Evolutionary conservation across 2,797 vertebrate genomes (phyloP).

Genomic region (Poeciliopsis gracilis): DNA sequence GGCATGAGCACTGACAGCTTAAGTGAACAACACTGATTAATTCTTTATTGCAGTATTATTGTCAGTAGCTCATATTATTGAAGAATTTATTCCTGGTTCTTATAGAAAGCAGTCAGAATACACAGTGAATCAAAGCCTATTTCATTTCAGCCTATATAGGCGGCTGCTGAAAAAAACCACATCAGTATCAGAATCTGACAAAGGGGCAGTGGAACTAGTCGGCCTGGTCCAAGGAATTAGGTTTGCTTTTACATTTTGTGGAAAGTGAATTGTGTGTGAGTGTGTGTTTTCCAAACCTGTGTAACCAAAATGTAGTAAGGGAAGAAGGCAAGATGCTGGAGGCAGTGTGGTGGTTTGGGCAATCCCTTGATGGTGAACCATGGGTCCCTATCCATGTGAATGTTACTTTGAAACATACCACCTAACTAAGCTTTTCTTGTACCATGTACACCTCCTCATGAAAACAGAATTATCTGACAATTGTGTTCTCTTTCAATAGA

Average conservation of each 20-base stretch:
- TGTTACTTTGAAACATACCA: not conserved
- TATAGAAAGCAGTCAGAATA: not conserved
- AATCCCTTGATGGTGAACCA: not conserved
- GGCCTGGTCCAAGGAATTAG: not conserved
- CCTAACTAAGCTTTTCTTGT: not conserved
- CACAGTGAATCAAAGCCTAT: not conserved
- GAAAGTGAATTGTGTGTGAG: not conserved
- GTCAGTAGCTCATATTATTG: not conserved
- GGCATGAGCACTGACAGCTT: not conserved
- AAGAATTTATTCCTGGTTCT: not conserved
- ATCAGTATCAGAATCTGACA: not conserved
- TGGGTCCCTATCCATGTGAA: not conserved
- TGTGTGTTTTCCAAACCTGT: not conserved
- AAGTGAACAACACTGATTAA: not conserved
- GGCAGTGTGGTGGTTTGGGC: not conserved
- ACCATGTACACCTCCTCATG: not conserved
- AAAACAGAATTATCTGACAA: not conserved
- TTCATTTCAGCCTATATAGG: not conserved
- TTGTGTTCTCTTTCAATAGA: not conserved
- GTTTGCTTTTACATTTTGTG: not conserved
- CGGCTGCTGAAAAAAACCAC: not conserved
- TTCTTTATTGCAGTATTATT: not conserved
- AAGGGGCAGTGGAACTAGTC: not conserved
- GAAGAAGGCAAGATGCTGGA: not conserved
- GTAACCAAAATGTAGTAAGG: not conserved